Base-by-base conservation (phyloP, 2,113 vertebrate species). In the Pedionomus torquatus region DNA sequence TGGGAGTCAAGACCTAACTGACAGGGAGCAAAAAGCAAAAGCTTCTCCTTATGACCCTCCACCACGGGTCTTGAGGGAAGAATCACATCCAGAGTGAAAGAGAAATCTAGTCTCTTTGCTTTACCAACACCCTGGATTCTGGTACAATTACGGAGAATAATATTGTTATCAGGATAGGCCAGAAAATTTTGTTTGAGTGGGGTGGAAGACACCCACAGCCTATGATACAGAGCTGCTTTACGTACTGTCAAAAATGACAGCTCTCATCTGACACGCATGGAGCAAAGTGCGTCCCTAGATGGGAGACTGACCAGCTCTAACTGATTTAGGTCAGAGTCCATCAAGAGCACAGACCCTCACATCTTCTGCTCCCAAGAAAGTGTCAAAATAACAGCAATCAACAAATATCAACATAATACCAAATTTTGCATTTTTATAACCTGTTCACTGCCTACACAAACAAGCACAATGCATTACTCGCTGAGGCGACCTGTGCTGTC, bases 331-430 rank as follows among this genome's bases (percentile, higher is more conserved):
- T 85, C 39, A 87, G 84, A 68, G 39, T 51, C 33, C 61, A 71
- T 23, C 48, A 68, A 71, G 70, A 72, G 24, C 69, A 84, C 52
- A 71, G 48, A 78, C 24, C 17, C 6, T 41, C 74, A 64, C 19
- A 89, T 66, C 57, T 44, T 69, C 57, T n/a, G n/a, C 82, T 82
- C 30, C 65, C 26, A 82, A 80, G 13, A 21, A 95, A 64, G 8
- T 18, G 63, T 57, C 60, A 87, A 46, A 89, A 64, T 48, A 84
- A 87, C 33, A 57, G 30, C 65, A 72, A 72, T 26, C 28, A 91
- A 92, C 51, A 96, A 95, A 87, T 81, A 93, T 18, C 94, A 96
- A 89, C 74, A 64, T 72, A 94, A 96, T 89, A 94, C 33, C 77
- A 93, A 72, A 41, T 85, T 87, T 57, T 89, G 69, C 74, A 82